Percentiles rank a stretch among this genome's conserved stretches.
These are phyloP conservation scores for Drosophila ercepeae DNA, from an alignment of 1,140 invertebrate species.

Conservation along the genomic window DNA sequence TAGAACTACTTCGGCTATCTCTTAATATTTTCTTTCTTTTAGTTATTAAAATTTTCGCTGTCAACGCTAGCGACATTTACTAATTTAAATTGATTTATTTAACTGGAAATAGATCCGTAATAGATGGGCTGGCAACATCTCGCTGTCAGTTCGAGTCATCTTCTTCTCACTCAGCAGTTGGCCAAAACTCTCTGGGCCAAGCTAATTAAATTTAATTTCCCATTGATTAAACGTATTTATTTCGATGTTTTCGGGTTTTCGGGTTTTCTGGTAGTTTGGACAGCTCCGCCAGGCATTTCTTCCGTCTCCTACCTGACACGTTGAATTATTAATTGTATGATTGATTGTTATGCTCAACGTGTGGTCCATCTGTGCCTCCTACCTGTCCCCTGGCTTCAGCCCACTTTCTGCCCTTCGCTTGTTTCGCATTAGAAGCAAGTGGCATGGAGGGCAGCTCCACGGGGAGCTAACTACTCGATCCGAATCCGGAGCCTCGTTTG, in stretches of 20 bases:
- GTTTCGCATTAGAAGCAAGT: slow-evolving; percentile 34
- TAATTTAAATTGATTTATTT: slow-evolving; percentile 62
- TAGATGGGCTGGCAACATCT: slow-evolving; percentile 8
- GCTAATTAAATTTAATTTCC: slow-evolving; percentile 72
- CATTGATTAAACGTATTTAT: slow-evolving; percentile 67
- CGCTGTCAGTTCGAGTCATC: slow-evolving; percentile 2
- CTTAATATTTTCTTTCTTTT: no score
- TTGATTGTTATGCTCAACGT: slow-evolving; percentile 65
- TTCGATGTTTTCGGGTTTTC: slow-evolving; percentile 47
- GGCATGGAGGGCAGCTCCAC: slow-evolving; percentile 44
- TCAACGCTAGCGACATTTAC: slow-evolving; percentile 24
- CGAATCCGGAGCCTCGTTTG: slow-evolving; percentile 41
- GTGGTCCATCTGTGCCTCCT: slow-evolving; percentile 47
- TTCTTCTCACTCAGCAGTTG: slow-evolving; percentile 6
- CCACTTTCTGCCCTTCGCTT: neutral
- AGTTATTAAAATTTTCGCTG: slow-evolving; percentile 22
- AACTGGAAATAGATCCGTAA: slow-evolving; percentile 43
- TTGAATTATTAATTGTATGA: slow-evolving; percentile 72
- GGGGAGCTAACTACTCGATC: slow-evolving; percentile 54
- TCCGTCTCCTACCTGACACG: slow-evolving; percentile 21
- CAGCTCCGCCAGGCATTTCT: slow-evolving; percentile 15
- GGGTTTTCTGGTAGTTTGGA: slow-evolving; percentile 54
- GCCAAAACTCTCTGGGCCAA: slow-evolving; percentile 12
- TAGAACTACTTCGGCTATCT: neutral
- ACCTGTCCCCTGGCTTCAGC: neutral